A percentile compares a stretch with the other conserved stretches of the same genome.
Evolutionary conservation across 2,113 vertebrate genomes (phyloP).

Genomic region (Puntigrus tetrazona): DNA sequence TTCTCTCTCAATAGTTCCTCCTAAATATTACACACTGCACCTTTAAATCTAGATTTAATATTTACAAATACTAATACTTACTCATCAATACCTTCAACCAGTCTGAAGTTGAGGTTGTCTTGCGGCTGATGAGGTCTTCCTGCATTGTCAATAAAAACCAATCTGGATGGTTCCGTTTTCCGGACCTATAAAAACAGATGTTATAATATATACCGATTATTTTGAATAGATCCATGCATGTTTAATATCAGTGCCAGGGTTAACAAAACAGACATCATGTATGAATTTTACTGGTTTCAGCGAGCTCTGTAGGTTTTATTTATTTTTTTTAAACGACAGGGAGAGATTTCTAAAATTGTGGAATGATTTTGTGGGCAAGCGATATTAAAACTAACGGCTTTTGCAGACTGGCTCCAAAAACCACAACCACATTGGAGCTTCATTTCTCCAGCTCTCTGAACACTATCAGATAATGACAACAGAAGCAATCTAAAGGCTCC

Average conservation of each 20-base stretch:
- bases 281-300: neutral
- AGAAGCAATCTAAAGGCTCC: slow-evolving; percentile 24
- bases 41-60: neutral
- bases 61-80: slow-evolving; percentile 66
- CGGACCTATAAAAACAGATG: slow-evolving; percentile 76
- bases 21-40: too few relatives aligned
- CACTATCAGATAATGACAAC: slow-evolving; percentile 27
- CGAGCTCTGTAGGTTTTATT: neutral
- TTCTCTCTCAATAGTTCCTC: too few relatives aligned
- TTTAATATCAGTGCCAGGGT: neutral
- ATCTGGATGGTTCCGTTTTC: slow-evolving; percentile 74
- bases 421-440: neutral
- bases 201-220: neutral
- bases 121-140: slow-evolving; percentile 79
- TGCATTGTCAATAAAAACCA: slow-evolving; percentile 93
- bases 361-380: neutral
- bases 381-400: slow-evolving; percentile 2
- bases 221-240: neutral
- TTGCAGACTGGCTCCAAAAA: slow-evolving; percentile 12
- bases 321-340: neutral
- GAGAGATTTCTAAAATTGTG: neutral
- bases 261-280: neutral
- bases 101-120: slow-evolving; percentile 88
- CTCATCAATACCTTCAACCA: slow-evolving; percentile 87
- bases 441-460: neutral